Evolutionary conservation across 2,113 vertebrate species (phyloP), one percentile per base, ranked within the genome.

Genomic region (Lonchura striata): DNA sequence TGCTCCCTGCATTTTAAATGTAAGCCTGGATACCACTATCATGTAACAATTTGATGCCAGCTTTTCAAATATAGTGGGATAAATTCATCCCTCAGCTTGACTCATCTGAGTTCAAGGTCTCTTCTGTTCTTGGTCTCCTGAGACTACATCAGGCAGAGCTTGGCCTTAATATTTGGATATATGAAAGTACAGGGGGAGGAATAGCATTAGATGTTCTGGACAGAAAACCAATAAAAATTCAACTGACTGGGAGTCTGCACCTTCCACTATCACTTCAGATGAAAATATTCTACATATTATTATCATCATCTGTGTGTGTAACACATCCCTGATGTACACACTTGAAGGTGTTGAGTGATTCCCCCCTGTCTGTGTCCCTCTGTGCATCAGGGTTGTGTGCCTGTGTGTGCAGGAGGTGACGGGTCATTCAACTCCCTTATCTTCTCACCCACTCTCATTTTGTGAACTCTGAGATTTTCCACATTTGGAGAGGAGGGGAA

Each of bases 361-460:
- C 64, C 85, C 75, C 84, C 68, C 60, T 24, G 64, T 41, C 82
- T 86, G 41, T 68, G 74, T 78, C 53, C 74, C 92, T 69, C 44
- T 85, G 81, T 92, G 76, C 59, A 1, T 72, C 92, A 90, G 90
- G 90, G 57, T 14, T 72, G 28, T 65, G 53, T 52, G 69, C 13
- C 46, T n/a, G 66, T 27, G 70, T 33, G 61, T 81, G 84, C 42
- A 83, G 94, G 93, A 92, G 96, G 86, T 90, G 90, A 93, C 72
- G 68, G 96, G 71, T 63, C 81, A 85, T 76, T 94, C 86, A 86
- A 8, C 82, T 53, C 39, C 88, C 88, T 96, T 97, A 96, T 97
- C 97, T 97, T 93, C 90, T 95, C 95, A 85, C 80, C 57, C 88
- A 78, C 92, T 94, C 95, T 86, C 71, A 77, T 93, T 82, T 81